Conservation (phyloP, 2,113 vertebrate species). For the Tympanuchus pallidicinctus region DNA sequence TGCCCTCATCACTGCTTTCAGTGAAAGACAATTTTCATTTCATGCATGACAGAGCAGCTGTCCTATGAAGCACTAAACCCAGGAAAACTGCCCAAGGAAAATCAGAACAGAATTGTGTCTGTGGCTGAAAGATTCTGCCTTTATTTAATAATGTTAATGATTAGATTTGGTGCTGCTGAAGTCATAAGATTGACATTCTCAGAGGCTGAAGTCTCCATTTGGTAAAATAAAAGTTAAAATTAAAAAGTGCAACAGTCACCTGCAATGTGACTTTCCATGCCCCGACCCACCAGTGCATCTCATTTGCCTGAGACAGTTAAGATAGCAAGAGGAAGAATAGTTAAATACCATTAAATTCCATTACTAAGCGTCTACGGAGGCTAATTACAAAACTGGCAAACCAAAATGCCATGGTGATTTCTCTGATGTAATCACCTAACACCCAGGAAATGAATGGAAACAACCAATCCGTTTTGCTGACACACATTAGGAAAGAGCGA, state of each 20-base stretch:
- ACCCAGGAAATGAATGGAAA: conserved; percentile 20
- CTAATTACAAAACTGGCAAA: conserved; percentile 19
- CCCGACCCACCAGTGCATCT: not conserved
- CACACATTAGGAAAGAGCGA: not conserved
- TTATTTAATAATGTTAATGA: not conserved
- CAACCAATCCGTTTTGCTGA: conserved; percentile 18
- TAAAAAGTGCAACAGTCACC: not conserved
- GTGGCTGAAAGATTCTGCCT: not conserved
- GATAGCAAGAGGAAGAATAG: not conserved
- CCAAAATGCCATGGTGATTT: conserved; percentile 14
- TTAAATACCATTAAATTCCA: conserved; percentile 2
- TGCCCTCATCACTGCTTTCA: not conserved
- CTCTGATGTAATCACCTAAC: conserved; percentile 4
- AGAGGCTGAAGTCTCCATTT: not conserved
- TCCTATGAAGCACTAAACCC: not conserved
- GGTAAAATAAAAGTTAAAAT: not conserved
- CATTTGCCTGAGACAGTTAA: not conserved
- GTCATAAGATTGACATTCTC: not conserved
- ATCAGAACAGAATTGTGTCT: not conserved
- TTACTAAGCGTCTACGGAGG: not conserved
- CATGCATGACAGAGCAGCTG: not conserved
- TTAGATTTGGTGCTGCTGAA: not conserved
- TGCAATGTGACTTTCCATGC: not conserved
- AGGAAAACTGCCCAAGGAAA: not conserved
- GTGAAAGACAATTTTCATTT: not conserved